Evolutionary conservation across 2,797 vertebrate genomes (phyloP), one percentile per base, ranked within the genome.

Genomic region (Euthynnus affinis): DNA sequence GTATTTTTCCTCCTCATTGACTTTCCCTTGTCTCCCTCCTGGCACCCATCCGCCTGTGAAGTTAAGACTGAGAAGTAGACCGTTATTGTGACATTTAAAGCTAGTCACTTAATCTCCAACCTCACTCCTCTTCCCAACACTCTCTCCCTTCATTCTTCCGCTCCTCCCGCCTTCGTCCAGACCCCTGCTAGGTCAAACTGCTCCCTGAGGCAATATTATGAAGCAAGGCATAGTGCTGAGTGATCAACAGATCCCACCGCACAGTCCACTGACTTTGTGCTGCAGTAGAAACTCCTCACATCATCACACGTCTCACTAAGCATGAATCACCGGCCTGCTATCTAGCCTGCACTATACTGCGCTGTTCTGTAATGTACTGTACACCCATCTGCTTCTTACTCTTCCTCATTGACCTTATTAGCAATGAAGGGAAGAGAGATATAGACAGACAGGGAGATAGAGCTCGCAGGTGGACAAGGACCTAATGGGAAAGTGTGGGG

Each of bases 371-470:
- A 92, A 91, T 92, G 89, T 86, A 92, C 91, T 90, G 87, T 87
- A 84, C 87, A 56, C 81, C 83, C 91, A 89, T 92, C 89, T 91
- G 89, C 90, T 86, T 83, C 87, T 78, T 57, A 86, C 88, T 89
- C 87, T 89, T 88, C 82, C 83, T 92, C 92, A 90, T 91, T 93
- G 91, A 93, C 93, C 92, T 93, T 90, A 93, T 94, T 94, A 94
- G 90, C 87, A 87, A 76, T 46, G 73, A 90, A 80, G 82, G 81
- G 79, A 80, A 74, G 77, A 71, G 82, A 86, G 87, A 92, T 88
- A 85, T 88, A 91, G 89, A 88, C 83, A 69, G 89, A 88, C 76
- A 20, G 74, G 60, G 87, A 83, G 87, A 79, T 76, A 74, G 81
- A 89, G 76, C 87, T 91, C 18, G 65, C 89, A 91, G 92, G 89